These are phyloP conservation scores for Arctia plantaginis DNA, from an alignment of 2,888 invertebrate species.

Conservation along the genomic window DNA sequence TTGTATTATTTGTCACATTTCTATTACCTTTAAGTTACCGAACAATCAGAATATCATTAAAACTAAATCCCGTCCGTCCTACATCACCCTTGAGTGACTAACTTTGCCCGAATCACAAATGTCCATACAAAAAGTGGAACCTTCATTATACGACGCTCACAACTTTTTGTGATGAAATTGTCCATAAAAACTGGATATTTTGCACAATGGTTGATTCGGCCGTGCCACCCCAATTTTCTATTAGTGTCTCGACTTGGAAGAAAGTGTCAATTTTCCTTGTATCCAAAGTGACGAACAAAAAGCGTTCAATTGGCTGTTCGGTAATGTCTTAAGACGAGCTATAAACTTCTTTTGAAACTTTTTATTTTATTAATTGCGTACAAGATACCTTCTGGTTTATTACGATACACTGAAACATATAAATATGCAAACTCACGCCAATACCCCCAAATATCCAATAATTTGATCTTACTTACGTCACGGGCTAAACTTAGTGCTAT, in stretches of 20 bases:
- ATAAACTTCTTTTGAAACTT: background rate
- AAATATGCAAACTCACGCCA: background rate
- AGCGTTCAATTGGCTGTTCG: conserved; percentile 33
- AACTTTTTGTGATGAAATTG: conserved; percentile 50
- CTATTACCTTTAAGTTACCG: conserved; percentile 1
- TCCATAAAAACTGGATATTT: conserved; percentile 38
- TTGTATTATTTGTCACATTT: background rate
- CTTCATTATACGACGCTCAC: conserved; percentile 40
- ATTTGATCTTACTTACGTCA: background rate
- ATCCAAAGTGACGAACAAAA: conserved; percentile 22
- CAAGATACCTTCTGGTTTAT: background rate
- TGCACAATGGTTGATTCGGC: conserved; percentile 26
- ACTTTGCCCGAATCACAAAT: conserved; percentile 17
- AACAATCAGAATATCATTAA: conserved; percentile 11
- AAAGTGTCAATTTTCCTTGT: conserved; percentile 45
- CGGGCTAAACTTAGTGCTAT: too few species aligned
- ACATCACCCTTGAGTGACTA: conserved; percentile 8
- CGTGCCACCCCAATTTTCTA: conserved; percentile 46
- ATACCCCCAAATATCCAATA: too few species aligned
- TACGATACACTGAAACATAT: background rate
- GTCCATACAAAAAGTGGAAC: conserved; percentile 30
- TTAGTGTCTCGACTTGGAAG: conserved; percentile 43
- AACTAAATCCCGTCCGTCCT: conserved; percentile 4
- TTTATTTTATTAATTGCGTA: background rate
- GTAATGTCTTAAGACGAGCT: conserved; percentile 16